A percentile compares a stretch with the other conserved stretches of the same genome.
phyloP scores from a whole-genome alignment of 2,113 vertebrate genomes.

The Eonycteris spelaea region DNA sequence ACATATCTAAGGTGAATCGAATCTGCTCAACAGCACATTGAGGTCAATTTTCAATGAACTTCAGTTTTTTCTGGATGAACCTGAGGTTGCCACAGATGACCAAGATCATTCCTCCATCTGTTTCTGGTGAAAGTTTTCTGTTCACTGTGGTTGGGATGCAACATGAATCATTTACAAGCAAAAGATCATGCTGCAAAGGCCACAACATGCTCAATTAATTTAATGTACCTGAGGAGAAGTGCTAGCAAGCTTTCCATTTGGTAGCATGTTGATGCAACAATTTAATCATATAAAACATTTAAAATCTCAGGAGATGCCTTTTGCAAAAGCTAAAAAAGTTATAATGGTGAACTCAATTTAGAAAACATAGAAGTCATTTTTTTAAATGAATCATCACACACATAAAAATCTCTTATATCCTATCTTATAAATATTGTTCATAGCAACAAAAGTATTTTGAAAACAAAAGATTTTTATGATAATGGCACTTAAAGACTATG shows the following conservation, averaged over 20 bases:
- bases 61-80: conserved; percentile 49
- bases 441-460: background rate
- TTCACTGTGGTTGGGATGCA: conserved; percentile 27
- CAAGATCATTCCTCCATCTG: conserved; percentile 63
- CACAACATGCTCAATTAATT: conserved; percentile 62
- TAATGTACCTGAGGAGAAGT: conserved; percentile 66
- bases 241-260: conserved; percentile 30
- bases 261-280: background rate
- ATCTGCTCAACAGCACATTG: conserved; percentile 67
- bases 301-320: background rate
- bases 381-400: background rate
- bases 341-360: background rate
- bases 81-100: conserved; percentile 40
- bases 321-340: background rate
- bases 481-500: background rate
- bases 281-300: background rate
- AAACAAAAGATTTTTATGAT: background rate
- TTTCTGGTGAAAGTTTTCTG: conserved; percentile 66
- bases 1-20: conserved; percentile 36
- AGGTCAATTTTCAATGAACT: conserved; percentile 60
- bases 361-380: background rate
- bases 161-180: conserved; percentile 69
- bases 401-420: background rate
- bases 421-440: background rate
- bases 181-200: conserved; percentile 57